These are phyloP conservation scores for Xerus rutilus DNA, from an alignment of 2,797 vertebrate species.

Conservation along the genomic window DNA sequence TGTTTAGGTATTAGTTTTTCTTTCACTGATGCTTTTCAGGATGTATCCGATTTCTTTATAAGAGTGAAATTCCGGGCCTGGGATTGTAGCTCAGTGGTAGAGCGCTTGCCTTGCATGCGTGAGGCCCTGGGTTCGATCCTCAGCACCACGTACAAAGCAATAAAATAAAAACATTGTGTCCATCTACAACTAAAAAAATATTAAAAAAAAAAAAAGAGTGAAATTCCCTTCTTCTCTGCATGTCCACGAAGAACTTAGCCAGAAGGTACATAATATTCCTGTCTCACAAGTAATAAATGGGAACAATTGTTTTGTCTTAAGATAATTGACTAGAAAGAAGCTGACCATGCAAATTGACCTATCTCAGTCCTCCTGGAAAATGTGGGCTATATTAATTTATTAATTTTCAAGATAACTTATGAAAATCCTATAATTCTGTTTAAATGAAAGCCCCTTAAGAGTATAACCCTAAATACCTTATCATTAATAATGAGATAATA, in stretches of 20 bases:
- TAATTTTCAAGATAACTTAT: slow-evolving; percentile 14
- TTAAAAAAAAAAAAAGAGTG: not conserved
- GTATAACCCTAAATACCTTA: slow-evolving; percentile 36
- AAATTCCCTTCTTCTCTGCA: not conserved
- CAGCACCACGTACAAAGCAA: too few species aligned
- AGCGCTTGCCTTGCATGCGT: too few species aligned
- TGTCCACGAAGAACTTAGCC: not conserved
- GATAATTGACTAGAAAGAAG: slow-evolving; percentile 32
- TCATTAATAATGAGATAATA: slow-evolving; percentile 48
- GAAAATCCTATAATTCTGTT: slow-evolving; percentile 60
- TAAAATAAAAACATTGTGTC: too few species aligned
- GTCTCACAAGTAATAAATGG: slow-evolving; percentile 24
- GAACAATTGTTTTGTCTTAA: slow-evolving; percentile 33
- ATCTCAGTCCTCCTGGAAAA: slow-evolving; percentile 33
- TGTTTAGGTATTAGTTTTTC: not conserved
- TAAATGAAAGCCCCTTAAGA: slow-evolving; percentile 55
- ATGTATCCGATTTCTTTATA: not conserved
- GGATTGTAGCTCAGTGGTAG: too few species aligned
- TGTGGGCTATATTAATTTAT: slow-evolving; percentile 27
- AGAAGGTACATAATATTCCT: not conserved
- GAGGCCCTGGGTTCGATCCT: too few species aligned
- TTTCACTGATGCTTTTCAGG: slow-evolving; percentile 1
- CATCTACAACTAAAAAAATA: too few species aligned
- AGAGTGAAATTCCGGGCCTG: not conserved
- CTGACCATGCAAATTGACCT: slow-evolving; percentile 27